Evolutionary conservation across 2,888 invertebrate species (phyloP).

Genomic region (Sarcophaga caerulescens): DNA sequence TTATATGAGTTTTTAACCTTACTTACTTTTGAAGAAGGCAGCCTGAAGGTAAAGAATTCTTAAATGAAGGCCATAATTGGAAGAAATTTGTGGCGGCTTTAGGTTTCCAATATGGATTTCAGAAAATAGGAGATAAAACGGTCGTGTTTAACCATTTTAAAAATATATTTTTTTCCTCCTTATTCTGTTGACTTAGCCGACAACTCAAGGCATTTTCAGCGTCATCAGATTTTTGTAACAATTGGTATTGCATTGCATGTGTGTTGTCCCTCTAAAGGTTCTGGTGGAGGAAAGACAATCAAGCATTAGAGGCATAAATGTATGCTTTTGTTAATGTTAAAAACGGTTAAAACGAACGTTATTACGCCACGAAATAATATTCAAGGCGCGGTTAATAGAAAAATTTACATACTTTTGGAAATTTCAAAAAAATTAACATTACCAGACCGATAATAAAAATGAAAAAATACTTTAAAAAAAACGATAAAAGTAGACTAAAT

Average conservation of each 20-base stretch:
- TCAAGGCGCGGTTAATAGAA: slow-evolving; percentile 48
- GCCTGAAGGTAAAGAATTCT: too few relatives aligned
- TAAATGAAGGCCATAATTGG: too few relatives aligned
- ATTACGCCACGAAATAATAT: slow-evolving; percentile 9
- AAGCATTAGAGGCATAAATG: background rate
- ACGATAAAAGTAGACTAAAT: background rate
- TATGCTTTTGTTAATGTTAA: slow-evolving; percentile 10
- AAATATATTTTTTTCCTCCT: background rate
- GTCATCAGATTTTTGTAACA: background rate
- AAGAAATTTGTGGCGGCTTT: too few relatives aligned
- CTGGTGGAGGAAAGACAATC: slow-evolving; percentile 29
- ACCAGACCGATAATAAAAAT: background rate
- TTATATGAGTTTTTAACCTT: too few relatives aligned
- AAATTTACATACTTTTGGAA: slow-evolving; percentile 46
- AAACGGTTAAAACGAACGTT: too few relatives aligned
- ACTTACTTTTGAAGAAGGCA: too few relatives aligned
- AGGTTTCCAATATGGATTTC: too few relatives aligned
- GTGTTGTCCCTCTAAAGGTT: slow-evolving; percentile 34
- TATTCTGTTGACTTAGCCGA: background rate
- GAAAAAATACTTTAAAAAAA: background rate
- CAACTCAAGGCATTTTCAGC: slow-evolving; percentile 15
- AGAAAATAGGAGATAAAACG: too few relatives aligned
- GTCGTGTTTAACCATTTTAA: too few relatives aligned
- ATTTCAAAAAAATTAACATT: slow-evolving; percentile 31
- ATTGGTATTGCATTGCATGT: background rate